Base-by-base conservation (phyloP, 2,797 vertebrate genomes). In the Hafferia zeledoni region DNA sequence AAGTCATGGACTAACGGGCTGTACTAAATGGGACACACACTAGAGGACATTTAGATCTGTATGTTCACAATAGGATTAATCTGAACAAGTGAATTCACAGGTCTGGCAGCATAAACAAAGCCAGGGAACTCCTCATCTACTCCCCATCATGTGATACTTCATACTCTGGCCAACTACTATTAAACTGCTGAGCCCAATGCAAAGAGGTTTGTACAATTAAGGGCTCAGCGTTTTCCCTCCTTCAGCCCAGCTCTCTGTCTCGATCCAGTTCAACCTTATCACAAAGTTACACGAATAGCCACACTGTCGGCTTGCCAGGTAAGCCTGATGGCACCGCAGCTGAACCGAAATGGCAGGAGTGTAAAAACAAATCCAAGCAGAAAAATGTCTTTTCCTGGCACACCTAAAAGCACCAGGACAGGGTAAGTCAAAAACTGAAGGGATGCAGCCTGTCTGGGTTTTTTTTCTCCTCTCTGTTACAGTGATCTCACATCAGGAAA, bases 1-100 rank as follows among this genome's bases (percentile, higher is more conserved):
- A 96, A 98, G 98, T 95, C 98, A 96, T 65, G 94, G 96, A 96
- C 95, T 97, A 96, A 95, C 77, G 70, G 96, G 89, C 78, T 89
- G 67, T 81, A 89, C 91, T 96, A 95, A 97, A 92, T 76, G 89
- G 94, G 97, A 94, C 85, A 63, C 87, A 93, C 92, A 94, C 69
- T 67, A 55, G 63, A 94, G 93, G 78, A 95, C 93, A 63, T 90
- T 97, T 89, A 95, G 87, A 92, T 95, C 78, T 44, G 76, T 91
- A 43, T 0, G 2, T 55, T 79, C 68, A 94, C 92, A 96, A 96
- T 6, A 85, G 61, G 60, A 92, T 94, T 68, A 92, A 94, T 81
- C 53, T 77, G 80, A 96, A 92, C 59, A 91, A 90, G 77, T 46
- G 83, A 87, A 95, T 96, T 94, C 67, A 85, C 88, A 88, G 80